Evolutionary conservation across 2,888 invertebrate genomes (phyloP), one percentile per base, ranked within the genome.

Genomic region (Latheticus oryzae): DNA sequence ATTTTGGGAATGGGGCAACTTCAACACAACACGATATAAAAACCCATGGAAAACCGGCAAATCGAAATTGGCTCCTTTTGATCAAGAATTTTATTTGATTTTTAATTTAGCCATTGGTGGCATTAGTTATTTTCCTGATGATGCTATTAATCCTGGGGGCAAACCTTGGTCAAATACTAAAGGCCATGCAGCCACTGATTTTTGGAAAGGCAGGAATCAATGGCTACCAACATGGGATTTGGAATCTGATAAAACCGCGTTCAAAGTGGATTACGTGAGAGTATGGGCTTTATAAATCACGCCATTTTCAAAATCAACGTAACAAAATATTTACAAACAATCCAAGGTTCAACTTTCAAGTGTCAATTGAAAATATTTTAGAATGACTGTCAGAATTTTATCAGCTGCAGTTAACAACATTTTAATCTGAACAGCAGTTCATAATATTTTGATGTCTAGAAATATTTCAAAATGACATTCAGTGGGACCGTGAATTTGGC

Each of bases 51-150:
- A 79, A 40, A 78, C 73, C 60, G 83, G 80, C 32, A 73, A 76
- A 2, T 43, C 42, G 16, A 82, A 80, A 67, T 84, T 86, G 84
- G 86, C 87, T 5, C 87, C 87, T 4, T 87, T 87, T 65, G 87
- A 87, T 70, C 81, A 86, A 71, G 83, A 85, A 82, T 85, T 85
- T 74, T 84, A 84, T 75, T 66, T 89, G 19, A 81, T 87, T 45
- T 77, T 88, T 61, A 88, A 87, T 74, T 64, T 88, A 56, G 89
- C 88, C 53, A 84, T 87, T 11, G 88, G 88, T 5, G 88, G 88
- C 11, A 82, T 82, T 1, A 83, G 82, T 9, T 88, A 81, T 76
- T 88, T 88, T 80, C 85, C 86, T 1, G 88, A 89, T 66, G 80
- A 79, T 45, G 82, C 81, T 23, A 24, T 48, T 2, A 85, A 84